Evolutionary conservation across 2,888 invertebrate genomes (phyloP).

Genomic region (Patella caerulea): DNA sequence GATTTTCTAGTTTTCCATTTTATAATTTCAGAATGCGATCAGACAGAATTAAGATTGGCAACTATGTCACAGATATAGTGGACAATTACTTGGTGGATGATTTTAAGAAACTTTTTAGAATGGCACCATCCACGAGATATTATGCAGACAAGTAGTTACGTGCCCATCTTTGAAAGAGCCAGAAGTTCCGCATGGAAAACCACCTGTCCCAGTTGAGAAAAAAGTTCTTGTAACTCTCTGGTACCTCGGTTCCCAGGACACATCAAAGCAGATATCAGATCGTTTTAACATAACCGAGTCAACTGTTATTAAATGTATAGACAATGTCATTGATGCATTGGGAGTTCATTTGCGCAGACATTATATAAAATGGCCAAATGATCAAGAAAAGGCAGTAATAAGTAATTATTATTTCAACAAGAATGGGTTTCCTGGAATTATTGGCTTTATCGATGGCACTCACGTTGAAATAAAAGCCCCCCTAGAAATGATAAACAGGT

Average conservation of each 20-base stretch:
- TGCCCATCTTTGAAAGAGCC: not conserved
- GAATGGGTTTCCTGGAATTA: slow-evolving; percentile 4
- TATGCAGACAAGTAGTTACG: not conserved
- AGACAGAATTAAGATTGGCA: slow-evolving; percentile 3
- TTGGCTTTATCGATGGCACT: not conserved
- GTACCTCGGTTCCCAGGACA: slow-evolving; percentile 6
- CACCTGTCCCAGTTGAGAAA: not conserved
- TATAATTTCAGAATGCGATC: not conserved
- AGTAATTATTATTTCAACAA: slow-evolving; percentile 3
- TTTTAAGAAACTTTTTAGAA: not conserved
- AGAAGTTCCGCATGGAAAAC: slow-evolving; percentile 6
- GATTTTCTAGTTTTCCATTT: not conserved
- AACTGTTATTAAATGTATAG: not conserved
- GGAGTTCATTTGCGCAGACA: slow-evolving; percentile 6
- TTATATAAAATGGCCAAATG: slow-evolving; percentile 3
- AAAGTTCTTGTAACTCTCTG: not conserved
- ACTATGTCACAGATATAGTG: slow-evolving; percentile 6
- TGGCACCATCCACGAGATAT: not conserved
- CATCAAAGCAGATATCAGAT: slow-evolving; percentile 3
- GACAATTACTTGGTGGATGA: not conserved
- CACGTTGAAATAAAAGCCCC: not conserved
- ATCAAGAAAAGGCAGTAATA: slow-evolving; percentile 1
- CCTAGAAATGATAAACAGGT: not conserved
- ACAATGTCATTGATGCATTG: not conserved
- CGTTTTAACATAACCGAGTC: slow-evolving; percentile 1